Evolutionary conservation across 2,113 vertebrate genomes (phyloP).

Genomic region (Pelodiscus sinensis): DNA sequence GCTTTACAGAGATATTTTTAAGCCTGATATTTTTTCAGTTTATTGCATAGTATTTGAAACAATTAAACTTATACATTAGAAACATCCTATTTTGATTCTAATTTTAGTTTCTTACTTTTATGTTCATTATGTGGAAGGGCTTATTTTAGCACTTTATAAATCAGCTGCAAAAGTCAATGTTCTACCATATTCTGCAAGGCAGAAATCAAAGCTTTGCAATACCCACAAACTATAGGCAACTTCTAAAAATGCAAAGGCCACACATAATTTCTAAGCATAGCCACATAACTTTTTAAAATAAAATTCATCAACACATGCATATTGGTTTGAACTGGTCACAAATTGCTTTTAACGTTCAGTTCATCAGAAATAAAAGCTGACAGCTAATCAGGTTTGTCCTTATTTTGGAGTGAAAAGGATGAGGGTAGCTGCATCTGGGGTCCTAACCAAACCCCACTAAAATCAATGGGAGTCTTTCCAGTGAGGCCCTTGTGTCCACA

Average conservation of each 20-base stretch:
- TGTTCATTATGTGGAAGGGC: not conserved
- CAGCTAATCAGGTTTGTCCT: conserved; percentile 35
- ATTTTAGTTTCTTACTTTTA: not conserved
- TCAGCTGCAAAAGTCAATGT: not conserved
- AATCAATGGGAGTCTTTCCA: not conserved
- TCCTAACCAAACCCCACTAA: conserved; percentile 1
- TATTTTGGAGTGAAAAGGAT: conserved; percentile 38
- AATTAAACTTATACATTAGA: conserved; percentile 1
- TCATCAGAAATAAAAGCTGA: conserved; percentile 24
- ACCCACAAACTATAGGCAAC: conserved; percentile 11
- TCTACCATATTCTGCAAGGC: not conserved
- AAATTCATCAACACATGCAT: conserved; percentile 11
- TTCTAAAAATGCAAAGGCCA: conserved; percentile 25
- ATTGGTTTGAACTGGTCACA: conserved; percentile 36
- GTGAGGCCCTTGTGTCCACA: accelerated
- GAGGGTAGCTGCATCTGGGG: conserved; percentile 17
- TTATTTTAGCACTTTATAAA: not conserved
- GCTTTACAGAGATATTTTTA: not conserved
- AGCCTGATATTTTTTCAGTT: not conserved
- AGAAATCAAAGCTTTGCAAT: conserved; percentile 7
- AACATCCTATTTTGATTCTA: not conserved
- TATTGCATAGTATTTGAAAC: not conserved
- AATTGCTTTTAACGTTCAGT: not conserved
- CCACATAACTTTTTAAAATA: conserved; percentile 35
- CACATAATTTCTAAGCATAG: not conserved